Percentiles rank a stretch among this genome's conserved stretches.
Evolutionary conservation across 2,797 vertebrate species (phyloP).

Genomic region (Molossus molossus): DNA sequence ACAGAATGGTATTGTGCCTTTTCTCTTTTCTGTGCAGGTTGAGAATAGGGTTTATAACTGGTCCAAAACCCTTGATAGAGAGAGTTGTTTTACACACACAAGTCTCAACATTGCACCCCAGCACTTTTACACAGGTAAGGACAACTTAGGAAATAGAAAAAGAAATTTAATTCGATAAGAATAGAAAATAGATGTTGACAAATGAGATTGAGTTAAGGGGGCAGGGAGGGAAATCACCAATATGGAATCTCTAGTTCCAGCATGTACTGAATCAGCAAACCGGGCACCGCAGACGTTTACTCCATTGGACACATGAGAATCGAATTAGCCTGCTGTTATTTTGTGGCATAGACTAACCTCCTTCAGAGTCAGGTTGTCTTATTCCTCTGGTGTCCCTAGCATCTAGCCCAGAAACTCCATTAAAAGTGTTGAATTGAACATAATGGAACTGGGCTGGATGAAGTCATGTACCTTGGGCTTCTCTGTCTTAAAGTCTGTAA

Average conservation of each 20-base stretch:
- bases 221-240: neutral
- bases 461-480: neutral
- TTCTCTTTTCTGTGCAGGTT: constrained; percentile 89
- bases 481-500: neutral
- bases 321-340: neutral
- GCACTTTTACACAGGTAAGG: constrained; percentile 96
- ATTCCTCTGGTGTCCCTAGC: neutral
- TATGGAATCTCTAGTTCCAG: neutral
- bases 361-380: neutral
- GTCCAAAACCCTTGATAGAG: constrained; percentile 95
- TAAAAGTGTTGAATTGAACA: neutral
- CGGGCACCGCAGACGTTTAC: neutral
- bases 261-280: neutral
- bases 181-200: neutral
- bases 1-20: neutral
- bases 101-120: constrained; percentile 95
- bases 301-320: neutral
- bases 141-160: neutral
- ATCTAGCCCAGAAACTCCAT: neutral
- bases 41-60: constrained; percentile 96
- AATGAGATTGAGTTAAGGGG: neutral
- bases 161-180: neutral
- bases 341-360: neutral
- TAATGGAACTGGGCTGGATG: neutral
- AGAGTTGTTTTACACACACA: constrained; percentile 95